These are phyloP conservation scores for Ectemnius cavifrons DNA, from an alignment of 2,888 invertebrate genomes.

Conservation along the genomic window DNA sequence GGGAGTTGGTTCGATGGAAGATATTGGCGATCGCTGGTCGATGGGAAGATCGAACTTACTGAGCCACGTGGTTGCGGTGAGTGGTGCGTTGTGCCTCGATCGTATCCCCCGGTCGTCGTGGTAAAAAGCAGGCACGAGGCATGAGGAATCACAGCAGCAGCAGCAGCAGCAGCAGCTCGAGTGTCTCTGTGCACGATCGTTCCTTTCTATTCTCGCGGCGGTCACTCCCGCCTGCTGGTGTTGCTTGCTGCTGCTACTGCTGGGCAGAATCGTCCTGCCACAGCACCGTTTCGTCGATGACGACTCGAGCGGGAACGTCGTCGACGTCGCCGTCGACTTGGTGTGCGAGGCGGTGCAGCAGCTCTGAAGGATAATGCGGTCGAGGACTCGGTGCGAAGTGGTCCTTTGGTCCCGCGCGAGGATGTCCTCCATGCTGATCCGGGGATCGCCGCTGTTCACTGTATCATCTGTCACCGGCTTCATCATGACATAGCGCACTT, in stretches of 20 bases:
- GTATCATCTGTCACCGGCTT: slow-evolving; percentile 47
- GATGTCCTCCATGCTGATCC: slow-evolving; percentile 67
- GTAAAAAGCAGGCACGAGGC: slow-evolving; percentile 49
- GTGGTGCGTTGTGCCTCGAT: slow-evolving; percentile 40
- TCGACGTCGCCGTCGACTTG: slow-evolving; percentile 5
- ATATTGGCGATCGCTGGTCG: slow-evolving; percentile 5
- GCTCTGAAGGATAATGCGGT: slow-evolving; percentile 26
- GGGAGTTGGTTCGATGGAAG: not conserved
- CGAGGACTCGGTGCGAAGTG: slow-evolving; percentile 70
- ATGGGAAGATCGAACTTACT: slow-evolving; percentile 69
- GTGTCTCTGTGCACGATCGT: slow-evolving; percentile 34
- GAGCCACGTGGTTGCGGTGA: slow-evolving; percentile 71
- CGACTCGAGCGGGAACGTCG: slow-evolving; percentile 10
- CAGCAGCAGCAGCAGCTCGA: slow-evolving; percentile 30
- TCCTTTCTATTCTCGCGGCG: slow-evolving; percentile 34
- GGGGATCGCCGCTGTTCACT: slow-evolving; percentile 62
- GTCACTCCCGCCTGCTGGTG: slow-evolving; percentile 15
- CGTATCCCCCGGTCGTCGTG: slow-evolving; percentile 50
- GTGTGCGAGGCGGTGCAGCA: too few relatives aligned
- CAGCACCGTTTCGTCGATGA: slow-evolving; percentile 21
- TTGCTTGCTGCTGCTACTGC: slow-evolving; percentile 15
- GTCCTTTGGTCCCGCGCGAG: slow-evolving; percentile 73
- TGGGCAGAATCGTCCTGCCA: not conserved
- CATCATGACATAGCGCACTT: slow-evolving; percentile 63
- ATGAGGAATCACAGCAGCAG: slow-evolving; percentile 27